Conservation (phyloP, 2,113 vertebrate species). For the Eurystomus gularis region DNA sequence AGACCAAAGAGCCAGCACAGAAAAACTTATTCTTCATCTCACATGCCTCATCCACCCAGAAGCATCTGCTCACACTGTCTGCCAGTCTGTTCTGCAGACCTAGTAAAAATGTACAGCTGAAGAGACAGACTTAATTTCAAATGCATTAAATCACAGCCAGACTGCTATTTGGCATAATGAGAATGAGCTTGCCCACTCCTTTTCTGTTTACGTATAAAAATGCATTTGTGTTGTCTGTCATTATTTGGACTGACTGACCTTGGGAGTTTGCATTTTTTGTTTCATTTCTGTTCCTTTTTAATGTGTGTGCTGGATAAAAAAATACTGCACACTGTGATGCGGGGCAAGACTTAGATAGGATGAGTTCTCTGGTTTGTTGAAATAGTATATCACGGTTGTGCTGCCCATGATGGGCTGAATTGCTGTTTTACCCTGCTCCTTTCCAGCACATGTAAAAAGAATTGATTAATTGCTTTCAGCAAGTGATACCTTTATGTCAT, state of each 20-base stretch:
- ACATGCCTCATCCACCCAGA: not conserved
- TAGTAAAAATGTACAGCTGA: conserved; percentile 60
- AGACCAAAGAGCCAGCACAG: not conserved
- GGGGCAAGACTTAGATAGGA: not conserved
- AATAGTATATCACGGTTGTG: not conserved
- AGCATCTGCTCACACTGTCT: conserved; percentile 62
- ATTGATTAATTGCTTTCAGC: not conserved
- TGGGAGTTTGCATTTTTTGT: not conserved
- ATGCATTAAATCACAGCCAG: conserved; percentile 62
- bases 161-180: conserved; percentile 47
- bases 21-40: conserved; percentile 6
- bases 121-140: conserved; percentile 66
- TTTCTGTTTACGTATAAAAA: conserved; percentile 40
- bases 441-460: not conserved
- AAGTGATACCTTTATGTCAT: not conserved
- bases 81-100: conserved; percentile 57
- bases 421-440: not conserved
- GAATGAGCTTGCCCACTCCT: conserved; percentile 38
- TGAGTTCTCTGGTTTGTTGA: not conserved
- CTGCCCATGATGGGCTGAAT: not conserved
- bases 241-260: conserved; percentile 38
- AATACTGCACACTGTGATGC: not conserved
- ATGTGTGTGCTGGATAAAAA: not conserved
- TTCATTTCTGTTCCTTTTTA: not conserved
- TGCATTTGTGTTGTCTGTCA: conserved; percentile 17